Conservation (phyloP, 2,113 vertebrate species). For the Psettodes erumei region DNA sequence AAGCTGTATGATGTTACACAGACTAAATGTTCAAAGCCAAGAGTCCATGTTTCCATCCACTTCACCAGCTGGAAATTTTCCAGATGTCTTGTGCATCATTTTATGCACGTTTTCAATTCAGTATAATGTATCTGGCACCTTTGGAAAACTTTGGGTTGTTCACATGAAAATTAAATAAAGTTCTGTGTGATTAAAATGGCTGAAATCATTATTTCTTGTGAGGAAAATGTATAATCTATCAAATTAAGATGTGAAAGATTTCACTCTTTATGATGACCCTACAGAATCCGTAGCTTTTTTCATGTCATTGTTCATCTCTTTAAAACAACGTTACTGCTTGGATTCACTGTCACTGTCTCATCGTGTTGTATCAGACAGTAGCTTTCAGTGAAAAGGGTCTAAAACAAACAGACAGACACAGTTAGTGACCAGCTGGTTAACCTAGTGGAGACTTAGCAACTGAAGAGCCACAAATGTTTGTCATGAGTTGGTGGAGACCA, state of each 20-base stretch:
- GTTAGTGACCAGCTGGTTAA: not conserved
- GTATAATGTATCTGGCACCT: not conserved
- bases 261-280: not conserved
- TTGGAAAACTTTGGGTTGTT: not conserved
- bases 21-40: not conserved
- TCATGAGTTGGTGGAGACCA: too few species aligned
- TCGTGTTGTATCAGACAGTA: not conserved
- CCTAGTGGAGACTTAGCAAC: not conserved
- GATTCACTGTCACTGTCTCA: too few species aligned
- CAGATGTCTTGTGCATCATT: constrained; percentile 8
- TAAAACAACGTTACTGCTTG: not conserved
- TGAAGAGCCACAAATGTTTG: not conserved
- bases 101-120: not conserved
- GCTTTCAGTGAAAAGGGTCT: too few species aligned
- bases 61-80: not conserved
- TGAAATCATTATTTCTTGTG: too few species aligned
- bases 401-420: too few species aligned
- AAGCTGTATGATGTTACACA: constrained; percentile 13
- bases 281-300: not conserved
- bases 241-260: not conserved
- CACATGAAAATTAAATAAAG: not conserved
- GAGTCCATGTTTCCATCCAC: not conserved
- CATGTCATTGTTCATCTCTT: not conserved
- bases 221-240: not conserved
- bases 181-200: not conserved